Evolutionary conservation across 2,113 vertebrate genomes (phyloP).

Genomic region (Antigone vipio): DNA sequence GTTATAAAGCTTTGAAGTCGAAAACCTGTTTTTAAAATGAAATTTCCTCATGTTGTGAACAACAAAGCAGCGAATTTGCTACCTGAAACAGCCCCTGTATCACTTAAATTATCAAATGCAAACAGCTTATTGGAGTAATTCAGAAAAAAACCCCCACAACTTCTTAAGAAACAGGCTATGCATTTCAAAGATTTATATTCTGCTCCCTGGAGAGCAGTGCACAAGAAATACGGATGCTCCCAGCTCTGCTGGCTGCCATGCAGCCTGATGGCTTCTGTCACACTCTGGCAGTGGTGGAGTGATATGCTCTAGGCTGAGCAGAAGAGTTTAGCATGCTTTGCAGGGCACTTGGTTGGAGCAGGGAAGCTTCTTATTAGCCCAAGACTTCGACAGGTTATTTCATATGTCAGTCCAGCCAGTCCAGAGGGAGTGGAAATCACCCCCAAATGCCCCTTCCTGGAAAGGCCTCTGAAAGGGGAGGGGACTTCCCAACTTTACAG

Average conservation of each 20-base stretch:
- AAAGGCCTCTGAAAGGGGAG: slow-evolving; percentile 3
- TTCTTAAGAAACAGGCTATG: neutral
- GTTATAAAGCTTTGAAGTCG: slow-evolving; percentile 23
- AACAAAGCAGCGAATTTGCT: slow-evolving; percentile 22
- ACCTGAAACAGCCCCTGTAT: neutral
- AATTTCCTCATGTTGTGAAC: neutral
- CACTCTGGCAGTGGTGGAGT: neutral
- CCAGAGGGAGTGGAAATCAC: slow-evolving; percentile 14
- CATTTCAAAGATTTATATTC: neutral
- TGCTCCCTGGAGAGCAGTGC: neutral
- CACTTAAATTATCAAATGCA: neutral
- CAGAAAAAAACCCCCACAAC: neutral
- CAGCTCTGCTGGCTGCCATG: neutral
- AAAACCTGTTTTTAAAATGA: slow-evolving; percentile 12
- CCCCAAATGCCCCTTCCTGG: neutral
- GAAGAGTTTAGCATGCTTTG: neutral
- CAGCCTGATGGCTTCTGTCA: neutral
- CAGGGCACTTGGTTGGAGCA: neutral
- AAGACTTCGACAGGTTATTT: neutral
- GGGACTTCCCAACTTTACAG: slow-evolving; percentile 10
- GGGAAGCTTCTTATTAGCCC: neutral
- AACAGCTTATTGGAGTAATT: neutral
- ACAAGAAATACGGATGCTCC: neutral
- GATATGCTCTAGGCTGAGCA: neutral
- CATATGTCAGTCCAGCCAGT: neutral